Base-by-base conservation (phyloP, 2,797 vertebrate species). In the Phoebastria nigripes region DNA sequence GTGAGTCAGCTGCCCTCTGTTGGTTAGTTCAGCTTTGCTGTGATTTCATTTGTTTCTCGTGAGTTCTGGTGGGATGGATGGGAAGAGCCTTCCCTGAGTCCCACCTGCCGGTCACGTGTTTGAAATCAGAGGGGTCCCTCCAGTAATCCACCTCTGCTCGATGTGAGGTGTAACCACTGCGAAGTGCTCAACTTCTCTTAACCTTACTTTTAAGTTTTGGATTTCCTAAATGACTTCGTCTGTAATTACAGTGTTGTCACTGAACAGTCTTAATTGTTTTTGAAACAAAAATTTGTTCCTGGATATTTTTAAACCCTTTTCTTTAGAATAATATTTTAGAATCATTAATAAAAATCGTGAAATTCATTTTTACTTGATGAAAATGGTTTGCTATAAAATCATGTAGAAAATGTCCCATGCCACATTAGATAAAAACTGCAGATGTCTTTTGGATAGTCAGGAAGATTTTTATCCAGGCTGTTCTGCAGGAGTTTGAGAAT, bases 1-100 rank as follows among this genome's bases (percentile, higher is more conserved):
- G 74, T 10, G 95, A 93, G 76, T 11, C 72, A 96, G 72, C 84
- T 84, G 93, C 90, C 92, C 93, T 96, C 87, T 96, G 39, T 94
- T 90, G 95, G 89, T 56, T 69, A 0, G 26, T 66, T 91, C 79
- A 58, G 58, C 46, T 44, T 24, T 49, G 61, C 73, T 61, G 52
- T 12, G 52, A 20, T 59, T 85, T 80, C 16, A 0, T 37, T 20
- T 58, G 5, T 4, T 74, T 63, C 6, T 3, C 42, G 47, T 52
- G 55, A 5, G 5, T 79, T 33, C 9, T 13, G 52, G 2, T 65
- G 55, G 39, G 71, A 16, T 35, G 78, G 39, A 6, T 42, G 72
- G 70, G 15, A 49, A 76, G 51, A 82, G 8, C 18, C 37, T 83
- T 78, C 29, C 51, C 37, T 2, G 20, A 44, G 20, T 39, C 37